A percentile compares a stretch with the other conserved stretches of the same genome.
Evolutionary conservation across 2,797 vertebrate species (phyloP).

Genomic region (Silurus lanzhouensis): DNA sequence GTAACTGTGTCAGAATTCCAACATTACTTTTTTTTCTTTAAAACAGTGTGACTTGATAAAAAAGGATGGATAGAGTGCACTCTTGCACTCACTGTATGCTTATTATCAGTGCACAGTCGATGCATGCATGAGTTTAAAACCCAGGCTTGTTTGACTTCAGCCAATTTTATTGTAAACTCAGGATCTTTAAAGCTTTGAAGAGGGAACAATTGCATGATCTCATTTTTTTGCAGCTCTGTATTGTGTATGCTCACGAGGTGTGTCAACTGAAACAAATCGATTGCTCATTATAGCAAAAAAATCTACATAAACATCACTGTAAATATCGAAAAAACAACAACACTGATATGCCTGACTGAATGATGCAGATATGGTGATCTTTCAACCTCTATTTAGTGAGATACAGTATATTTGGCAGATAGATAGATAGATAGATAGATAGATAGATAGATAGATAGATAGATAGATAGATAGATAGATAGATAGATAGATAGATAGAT

Average conservation of each 20-base stretch:
- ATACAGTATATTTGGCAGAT: too few relatives aligned
- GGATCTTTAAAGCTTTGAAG: not conserved
- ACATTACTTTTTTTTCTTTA: too few relatives aligned
- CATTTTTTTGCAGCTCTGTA: not conserved
- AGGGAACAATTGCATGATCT: not conserved
- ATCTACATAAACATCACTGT: not conserved
- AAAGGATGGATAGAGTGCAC: not conserved
- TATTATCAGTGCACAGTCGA: not conserved
- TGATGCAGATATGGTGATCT: too few relatives aligned
- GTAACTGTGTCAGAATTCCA: not conserved
- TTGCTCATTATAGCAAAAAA: not conserved
- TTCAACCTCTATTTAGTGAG: too few relatives aligned
- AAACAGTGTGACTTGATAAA: not conserved
- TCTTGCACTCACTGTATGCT: not conserved
- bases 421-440: too few relatives aligned
- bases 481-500: too few relatives aligned
- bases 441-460: too few relatives aligned
- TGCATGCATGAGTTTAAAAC: not conserved
- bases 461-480: too few relatives aligned
- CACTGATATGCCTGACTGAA: not conserved
- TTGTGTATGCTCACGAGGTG: not conserved
- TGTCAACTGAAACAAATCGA: not conserved
- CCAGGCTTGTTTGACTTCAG: not conserved
- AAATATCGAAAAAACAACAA: not conserved
- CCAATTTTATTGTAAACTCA: not conserved